Base-by-base conservation (phyloP, 2,797 vertebrate genomes). In the Gymnodraco acuticeps region DNA sequence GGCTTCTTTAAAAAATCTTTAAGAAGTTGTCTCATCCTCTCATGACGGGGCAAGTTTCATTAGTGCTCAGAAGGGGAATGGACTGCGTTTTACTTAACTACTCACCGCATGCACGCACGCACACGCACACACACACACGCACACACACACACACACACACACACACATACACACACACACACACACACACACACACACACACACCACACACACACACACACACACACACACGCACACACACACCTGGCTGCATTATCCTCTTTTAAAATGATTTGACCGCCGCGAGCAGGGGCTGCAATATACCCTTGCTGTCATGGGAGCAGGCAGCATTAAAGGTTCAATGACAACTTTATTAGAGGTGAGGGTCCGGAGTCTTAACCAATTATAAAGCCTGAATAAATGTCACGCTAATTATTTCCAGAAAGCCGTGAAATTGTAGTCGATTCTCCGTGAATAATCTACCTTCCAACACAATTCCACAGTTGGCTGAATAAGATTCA, bases 401-500 rank as follows among this genome's bases (percentile, higher is more conserved):
- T 88, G 87, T 89, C 86, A 90, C 66, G 58, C 83, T 86, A 86
- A 91, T 93, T 93, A 90, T 81, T 90, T 88, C 87, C 80, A 89
- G 72, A 84, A 88, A 91, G 77, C 88, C 77, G 61, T 87, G 84
- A 90, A 91, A 91, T 90, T 87, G 84, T 76, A 61, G 87, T 83
- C 38, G 74, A 89, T 89, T 89, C 78, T 63, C 81, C 82, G 47
- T 89, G 87, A 90, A 91, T 93, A 90, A 92, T 92, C 87, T 80
- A 77, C 82, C 82, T 63, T 72, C 65, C 46, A 82, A 89, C 77
- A 88, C 64, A 81, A 82, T 87, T 70, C 84, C 77, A 80, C 79
- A 84, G 67, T 69, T 77, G 52, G n/a, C 58, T 77, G 80, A 73
- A 73, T 59, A 66, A 77, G 70, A 79, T 79, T 78, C 72, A 77